These are phyloP conservation scores for Acanthochromis polyacanthus DNA, from an alignment of 2,113 vertebrate species.

Conservation along the genomic window DNA sequence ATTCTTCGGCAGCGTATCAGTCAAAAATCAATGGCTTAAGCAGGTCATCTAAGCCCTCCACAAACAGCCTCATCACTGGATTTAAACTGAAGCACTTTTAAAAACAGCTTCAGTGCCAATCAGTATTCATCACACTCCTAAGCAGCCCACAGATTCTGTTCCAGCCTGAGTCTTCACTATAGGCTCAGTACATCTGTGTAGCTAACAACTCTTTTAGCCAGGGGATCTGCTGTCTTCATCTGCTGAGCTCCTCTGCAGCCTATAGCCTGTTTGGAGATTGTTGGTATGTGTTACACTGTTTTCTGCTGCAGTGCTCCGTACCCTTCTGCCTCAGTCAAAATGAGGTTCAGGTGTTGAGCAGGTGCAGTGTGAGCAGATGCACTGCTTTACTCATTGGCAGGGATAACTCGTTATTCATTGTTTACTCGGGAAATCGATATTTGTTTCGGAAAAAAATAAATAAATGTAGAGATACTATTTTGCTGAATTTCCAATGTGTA, in stretches of 20 bases:
- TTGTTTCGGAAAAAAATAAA: constrained; percentile 39
- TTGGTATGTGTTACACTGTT: constrained; percentile 47
- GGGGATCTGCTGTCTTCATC: constrained; percentile 70
- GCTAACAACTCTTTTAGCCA: constrained; percentile 35
- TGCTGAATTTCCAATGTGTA: constrained; percentile 9
- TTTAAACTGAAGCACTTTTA: constrained; percentile 40
- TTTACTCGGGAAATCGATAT: constrained; percentile 66
- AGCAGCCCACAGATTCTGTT: constrained; percentile 39
- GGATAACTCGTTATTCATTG: constrained; percentile 53
- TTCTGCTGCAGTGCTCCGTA: constrained; percentile 52
- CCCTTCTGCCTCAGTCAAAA: constrained; percentile 54
- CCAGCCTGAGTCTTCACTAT: constrained; percentile 31
- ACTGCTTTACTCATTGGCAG: constrained; percentile 60
- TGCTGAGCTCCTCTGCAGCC: constrained; percentile 62
- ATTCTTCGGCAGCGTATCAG: neutral
- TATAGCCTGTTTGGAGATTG: constrained; percentile 53
- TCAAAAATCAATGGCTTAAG: constrained; percentile 20
- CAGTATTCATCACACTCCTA: constrained; percentile 41
- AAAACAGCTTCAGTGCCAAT: constrained; percentile 28
- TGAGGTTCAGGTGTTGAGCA: constrained; percentile 75
- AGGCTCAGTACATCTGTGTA: constrained; percentile 58
- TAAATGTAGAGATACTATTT: neutral
- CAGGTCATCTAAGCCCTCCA: constrained; percentile 29
- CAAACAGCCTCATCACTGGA: constrained; percentile 39
- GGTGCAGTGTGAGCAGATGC: constrained; percentile 69